phyloP scores from a whole-genome alignment of 1,140 invertebrate genomes.

The Gonioctena quinquepunctata region DNA sequence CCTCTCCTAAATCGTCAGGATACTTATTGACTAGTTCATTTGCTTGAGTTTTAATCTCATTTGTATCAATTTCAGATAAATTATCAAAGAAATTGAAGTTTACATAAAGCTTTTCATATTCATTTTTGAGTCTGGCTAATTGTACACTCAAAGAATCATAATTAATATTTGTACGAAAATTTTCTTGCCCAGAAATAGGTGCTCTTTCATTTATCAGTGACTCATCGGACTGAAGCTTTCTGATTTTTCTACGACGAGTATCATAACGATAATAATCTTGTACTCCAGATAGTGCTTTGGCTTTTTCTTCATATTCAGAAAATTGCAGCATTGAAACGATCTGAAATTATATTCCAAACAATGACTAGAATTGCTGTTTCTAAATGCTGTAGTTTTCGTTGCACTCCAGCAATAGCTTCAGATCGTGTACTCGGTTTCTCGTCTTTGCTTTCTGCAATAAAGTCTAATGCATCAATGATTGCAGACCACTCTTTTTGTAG shows the following conservation, averaged over 20 bases:
- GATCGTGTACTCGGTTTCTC: slow-evolving; percentile 13
- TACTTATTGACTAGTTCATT: not conserved
- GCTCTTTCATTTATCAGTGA: slow-evolving; percentile 21
- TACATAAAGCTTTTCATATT: no score
- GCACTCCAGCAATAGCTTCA: slow-evolving; percentile 4
- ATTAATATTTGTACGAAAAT: not conserved
- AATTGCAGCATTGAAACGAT: slow-evolving; percentile 23
- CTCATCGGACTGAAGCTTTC: slow-evolving; percentile 15
- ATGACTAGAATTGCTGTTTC: slow-evolving; percentile 23
- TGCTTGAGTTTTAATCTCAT: not conserved
- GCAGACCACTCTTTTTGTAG: slow-evolving; percentile 17
- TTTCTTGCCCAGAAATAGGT: not conserved
- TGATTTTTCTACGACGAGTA: slow-evolving; percentile 17
- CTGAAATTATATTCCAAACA: slow-evolving; percentile 16
- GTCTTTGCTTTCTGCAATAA: slow-evolving; percentile 18
- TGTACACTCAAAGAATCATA: no score
- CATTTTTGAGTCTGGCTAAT: no score
- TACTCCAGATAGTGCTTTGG: slow-evolving; percentile 28
- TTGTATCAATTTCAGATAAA: no score
- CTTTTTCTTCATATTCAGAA: slow-evolving; percentile 29
- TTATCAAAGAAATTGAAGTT: not conserved
- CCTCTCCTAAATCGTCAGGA: slow-evolving; percentile 1
- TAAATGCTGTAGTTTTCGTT: slow-evolving; percentile 15
- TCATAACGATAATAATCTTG: slow-evolving; percentile 27
- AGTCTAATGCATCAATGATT: slow-evolving; percentile 11